Conservation (phyloP, 2,888 invertebrate genomes). For the Pachycephus smyrnensis region DNA sequence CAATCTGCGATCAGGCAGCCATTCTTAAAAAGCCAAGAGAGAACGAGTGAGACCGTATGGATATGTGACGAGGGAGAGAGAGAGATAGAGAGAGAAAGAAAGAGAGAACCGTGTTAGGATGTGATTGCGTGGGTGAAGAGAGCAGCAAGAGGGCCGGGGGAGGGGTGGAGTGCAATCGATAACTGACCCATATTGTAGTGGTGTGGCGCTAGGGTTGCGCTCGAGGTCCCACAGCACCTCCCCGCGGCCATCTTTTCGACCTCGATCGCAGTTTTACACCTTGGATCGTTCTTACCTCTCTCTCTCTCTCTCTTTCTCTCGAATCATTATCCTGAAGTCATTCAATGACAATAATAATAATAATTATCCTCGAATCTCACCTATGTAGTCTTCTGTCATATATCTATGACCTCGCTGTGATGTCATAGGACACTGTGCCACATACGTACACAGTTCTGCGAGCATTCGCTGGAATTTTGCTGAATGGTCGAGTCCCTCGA, state of each 20-base stretch:
- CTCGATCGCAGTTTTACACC: background rate
- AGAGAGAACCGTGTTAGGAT: background rate
- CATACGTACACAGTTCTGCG: background rate
- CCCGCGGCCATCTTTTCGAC: background rate
- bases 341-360: background rate
- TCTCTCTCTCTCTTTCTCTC: background rate
- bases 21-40: background rate
- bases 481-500: background rate
- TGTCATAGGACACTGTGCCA: background rate
- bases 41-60: background rate
- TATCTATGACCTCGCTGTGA: background rate
- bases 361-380: background rate
- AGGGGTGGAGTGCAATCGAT: constrained; percentile 54
- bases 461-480: background rate
- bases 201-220: background rate
- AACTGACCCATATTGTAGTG: constrained; percentile 61
- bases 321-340: background rate
- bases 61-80: background rate
- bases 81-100: background rate
- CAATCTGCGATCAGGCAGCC: background rate
- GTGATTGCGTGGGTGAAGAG: constrained; percentile 3
- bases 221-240: background rate
- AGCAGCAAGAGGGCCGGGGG: background rate
- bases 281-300: background rate
- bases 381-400: background rate